Evolutionary conservation across 2,888 invertebrate species (phyloP).

Genomic region (Rhingia campestris): DNA sequence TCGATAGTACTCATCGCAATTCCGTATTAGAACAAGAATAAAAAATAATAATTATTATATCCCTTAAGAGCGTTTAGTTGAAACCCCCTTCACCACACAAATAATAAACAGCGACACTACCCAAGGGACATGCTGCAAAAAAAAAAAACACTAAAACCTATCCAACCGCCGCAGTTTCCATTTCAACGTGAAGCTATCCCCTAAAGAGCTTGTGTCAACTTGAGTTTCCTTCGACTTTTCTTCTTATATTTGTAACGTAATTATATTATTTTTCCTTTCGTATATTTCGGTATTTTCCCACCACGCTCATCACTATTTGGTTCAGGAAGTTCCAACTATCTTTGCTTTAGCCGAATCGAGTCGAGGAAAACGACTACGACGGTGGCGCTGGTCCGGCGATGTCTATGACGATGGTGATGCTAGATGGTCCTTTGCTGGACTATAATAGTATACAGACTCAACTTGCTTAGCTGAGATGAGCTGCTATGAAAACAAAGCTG

Average conservation of each 20-base stretch:
- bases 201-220: constrained; percentile 53
- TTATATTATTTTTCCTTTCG: constrained; percentile 40
- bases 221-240: constrained; percentile 37
- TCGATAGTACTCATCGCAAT: no score
- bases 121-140: background rate
- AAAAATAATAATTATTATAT: no score
- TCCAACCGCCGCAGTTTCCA: constrained; percentile 32
- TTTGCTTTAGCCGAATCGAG: background rate
- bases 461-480: constrained; percentile 38
- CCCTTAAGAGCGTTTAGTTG: no score
- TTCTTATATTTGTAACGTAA: constrained; percentile 3
- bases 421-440: constrained; percentile 28
- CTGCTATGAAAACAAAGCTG: constrained; percentile 44
- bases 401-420: background rate
- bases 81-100: background rate
- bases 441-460: constrained; percentile 9
- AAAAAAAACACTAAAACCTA: background rate
- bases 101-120: constrained; percentile 7
- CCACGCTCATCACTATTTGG: constrained; percentile 2
- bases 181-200: constrained; percentile 18
- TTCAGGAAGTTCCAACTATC: constrained; percentile 29
- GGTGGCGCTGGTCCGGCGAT: background rate
- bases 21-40: no score
- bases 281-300: constrained; percentile 1
- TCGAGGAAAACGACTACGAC: constrained; percentile 1